These are phyloP conservation scores for Suillia variegata DNA, from an alignment of 2,888 invertebrate genomes.

Conservation along the genomic window DNA sequence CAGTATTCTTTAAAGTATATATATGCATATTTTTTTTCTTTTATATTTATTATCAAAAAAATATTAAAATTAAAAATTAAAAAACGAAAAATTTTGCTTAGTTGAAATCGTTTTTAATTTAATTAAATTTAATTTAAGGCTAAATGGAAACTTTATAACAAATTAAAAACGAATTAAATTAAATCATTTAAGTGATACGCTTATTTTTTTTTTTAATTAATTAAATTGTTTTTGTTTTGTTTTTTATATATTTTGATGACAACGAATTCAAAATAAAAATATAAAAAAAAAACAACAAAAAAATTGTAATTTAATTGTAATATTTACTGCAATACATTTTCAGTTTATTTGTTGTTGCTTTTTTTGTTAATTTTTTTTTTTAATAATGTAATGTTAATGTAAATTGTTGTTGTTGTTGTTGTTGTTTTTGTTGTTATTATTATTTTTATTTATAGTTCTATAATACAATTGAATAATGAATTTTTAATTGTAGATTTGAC, in stretches of 20 bases:
- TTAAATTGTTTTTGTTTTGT: no score
- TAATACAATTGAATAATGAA: neutral
- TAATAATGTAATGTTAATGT: conserved; percentile 11
- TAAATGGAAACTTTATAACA: conserved; percentile 14
- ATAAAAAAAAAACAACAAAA: no score
- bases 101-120: neutral
- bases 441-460: neutral
- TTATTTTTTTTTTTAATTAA: no score
- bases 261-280: no score
- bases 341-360: neutral
- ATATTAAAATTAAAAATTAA: neutral
- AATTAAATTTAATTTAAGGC: conserved; percentile 1
- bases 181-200: neutral
- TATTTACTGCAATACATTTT: neutral
- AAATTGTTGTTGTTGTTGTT: no score
- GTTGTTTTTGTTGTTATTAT: no score
- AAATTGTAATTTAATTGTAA: no score
- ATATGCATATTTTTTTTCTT: neutral
- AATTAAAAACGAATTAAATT: neutral
- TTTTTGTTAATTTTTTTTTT: neutral
- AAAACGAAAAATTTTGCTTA: neutral
- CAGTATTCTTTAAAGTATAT: conserved; percentile 27
- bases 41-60: conserved; percentile 1
- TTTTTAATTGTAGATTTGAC: neutral
- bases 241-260: no score